phyloP scores from a whole-genome alignment of 2,888 invertebrate genomes.

The Agriotes lineatus region DNA sequence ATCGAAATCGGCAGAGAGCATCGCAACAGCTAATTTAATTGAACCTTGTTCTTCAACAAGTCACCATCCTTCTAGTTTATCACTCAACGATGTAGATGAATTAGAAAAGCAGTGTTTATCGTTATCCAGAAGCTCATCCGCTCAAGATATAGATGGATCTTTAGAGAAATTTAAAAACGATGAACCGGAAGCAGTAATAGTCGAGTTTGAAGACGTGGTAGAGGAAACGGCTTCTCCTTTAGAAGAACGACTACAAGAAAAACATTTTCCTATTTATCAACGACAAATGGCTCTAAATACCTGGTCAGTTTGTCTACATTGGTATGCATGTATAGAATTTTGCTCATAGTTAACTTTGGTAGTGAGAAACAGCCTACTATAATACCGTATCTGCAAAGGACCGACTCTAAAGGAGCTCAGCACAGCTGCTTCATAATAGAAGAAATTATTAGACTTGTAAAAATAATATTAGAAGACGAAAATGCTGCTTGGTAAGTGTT shows the following conservation, averaged over 20 bases:
- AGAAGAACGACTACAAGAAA: conserved; percentile 76
- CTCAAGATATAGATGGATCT: conserved; percentile 57
- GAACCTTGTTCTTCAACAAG: conserved; percentile 68
- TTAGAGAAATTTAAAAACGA: conserved; percentile 57
- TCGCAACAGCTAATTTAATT: conserved; percentile 67
- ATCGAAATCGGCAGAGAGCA: conserved; percentile 83
- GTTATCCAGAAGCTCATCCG: conserved; percentile 52
- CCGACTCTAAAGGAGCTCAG: conserved; percentile 62
- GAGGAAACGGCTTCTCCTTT: conserved; percentile 83
- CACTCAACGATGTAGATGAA: conserved; percentile 79
- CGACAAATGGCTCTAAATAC: conserved; percentile 73
- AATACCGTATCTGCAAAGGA: conserved; percentile 61
- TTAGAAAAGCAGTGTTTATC: conserved; percentile 68
- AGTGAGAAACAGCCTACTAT: conserved; percentile 55
- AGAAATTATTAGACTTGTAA: conserved; percentile 65
- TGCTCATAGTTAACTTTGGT: conserved; percentile 4
- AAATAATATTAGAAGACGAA: conserved; percentile 59
- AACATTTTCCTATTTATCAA: conserved; percentile 80
- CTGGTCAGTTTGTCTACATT: conserved; percentile 63
- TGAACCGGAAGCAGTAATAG: conserved; percentile 81
- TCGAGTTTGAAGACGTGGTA: conserved; percentile 85
- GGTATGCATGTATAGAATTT: neutral
- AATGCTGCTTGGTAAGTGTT: neutral
- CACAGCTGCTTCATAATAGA: conserved; percentile 68
- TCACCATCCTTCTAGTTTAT: conserved; percentile 80